A percentile compares a stretch with the other conserved stretches of the same genome.
Conservation (phyloP, 2,113 vertebrate genomes). For the Ameiurus melas region DNA sequence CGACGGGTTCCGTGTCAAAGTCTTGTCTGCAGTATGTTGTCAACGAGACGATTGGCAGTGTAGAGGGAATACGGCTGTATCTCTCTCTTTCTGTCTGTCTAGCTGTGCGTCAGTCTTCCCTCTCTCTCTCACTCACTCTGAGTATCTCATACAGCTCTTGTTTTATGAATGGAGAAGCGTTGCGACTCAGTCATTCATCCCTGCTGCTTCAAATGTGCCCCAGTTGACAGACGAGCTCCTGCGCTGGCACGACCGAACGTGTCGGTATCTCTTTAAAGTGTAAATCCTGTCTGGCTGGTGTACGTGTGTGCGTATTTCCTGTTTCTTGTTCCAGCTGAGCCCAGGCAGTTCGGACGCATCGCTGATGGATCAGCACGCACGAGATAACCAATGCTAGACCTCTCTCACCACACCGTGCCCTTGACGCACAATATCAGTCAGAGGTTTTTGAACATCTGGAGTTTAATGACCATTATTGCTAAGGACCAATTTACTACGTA, state of each 20-base stretch:
- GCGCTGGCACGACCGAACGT: background rate
- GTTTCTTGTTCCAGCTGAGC: background rate
- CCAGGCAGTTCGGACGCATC: background rate
- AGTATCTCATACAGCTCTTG: background rate
- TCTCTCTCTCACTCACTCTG: background rate
- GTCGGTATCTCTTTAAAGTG: background rate
- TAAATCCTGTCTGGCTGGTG: background rate
- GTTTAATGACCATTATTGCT: background rate
- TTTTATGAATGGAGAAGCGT: conserved; percentile 67
- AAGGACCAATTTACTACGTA: background rate
- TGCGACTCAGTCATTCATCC: conserved; percentile 64
- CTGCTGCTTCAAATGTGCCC: conserved; percentile 55
- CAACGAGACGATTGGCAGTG: background rate
- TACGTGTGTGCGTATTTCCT: background rate
- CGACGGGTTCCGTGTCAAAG: conserved; percentile 8
- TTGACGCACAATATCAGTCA: background rate
- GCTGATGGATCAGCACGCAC: conserved; percentile 15
- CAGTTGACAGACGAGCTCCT: conserved; percentile 39
- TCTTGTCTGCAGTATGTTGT: background rate
- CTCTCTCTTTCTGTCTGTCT: conserved; percentile 19
- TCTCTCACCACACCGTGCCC: conserved; percentile 9
- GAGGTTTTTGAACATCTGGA: background rate
- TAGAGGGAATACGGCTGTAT: background rate
- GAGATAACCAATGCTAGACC: background rate
- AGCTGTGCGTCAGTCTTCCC: background rate